Percentiles rank a stretch among this genome's conserved stretches.
These are phyloP conservation scores for Columba janthina DNA, from an alignment of 2,113 vertebrate species.

Conservation along the genomic window DNA sequence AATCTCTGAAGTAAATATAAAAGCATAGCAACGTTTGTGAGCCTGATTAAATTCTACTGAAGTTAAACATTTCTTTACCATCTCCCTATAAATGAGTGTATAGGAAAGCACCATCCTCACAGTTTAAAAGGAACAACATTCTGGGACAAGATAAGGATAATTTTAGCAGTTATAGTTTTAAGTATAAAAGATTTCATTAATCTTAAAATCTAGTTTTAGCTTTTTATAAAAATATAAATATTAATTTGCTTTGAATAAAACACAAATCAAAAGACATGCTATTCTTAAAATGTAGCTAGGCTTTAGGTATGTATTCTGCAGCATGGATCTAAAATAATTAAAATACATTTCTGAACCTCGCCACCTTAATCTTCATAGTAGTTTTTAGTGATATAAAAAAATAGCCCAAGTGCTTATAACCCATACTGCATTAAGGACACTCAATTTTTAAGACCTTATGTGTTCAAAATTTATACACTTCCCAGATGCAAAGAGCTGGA, in stretches of 20 bases:
- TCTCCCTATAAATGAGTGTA: background rate
- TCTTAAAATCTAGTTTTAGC: background rate
- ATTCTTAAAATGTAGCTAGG: background rate
- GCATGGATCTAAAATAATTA: background rate
- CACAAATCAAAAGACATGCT: background rate
- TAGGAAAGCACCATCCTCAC: background rate
- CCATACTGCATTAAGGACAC: slow-evolving; percentile 28
- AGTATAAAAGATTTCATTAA: background rate
- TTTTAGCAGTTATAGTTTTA: background rate
- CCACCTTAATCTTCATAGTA: slow-evolving; percentile 38
- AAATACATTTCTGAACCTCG: background rate
- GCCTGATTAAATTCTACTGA: background rate
- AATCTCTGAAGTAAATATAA: background rate
- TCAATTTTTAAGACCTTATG: slow-evolving; percentile 42
- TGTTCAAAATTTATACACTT: slow-evolving; percentile 34
- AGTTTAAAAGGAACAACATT: background rate
- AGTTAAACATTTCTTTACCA: background rate
- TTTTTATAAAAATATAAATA: background rate
- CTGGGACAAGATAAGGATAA: background rate
- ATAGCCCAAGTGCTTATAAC: background rate
- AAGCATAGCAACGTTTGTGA: background rate
- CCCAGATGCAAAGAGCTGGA: background rate
- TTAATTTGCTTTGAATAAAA: background rate
- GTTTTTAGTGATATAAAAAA: background rate
- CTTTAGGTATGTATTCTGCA: background rate